phyloP scores from a whole-genome alignment of 2,113 vertebrate species.

The Lipophrys pholis region DNA sequence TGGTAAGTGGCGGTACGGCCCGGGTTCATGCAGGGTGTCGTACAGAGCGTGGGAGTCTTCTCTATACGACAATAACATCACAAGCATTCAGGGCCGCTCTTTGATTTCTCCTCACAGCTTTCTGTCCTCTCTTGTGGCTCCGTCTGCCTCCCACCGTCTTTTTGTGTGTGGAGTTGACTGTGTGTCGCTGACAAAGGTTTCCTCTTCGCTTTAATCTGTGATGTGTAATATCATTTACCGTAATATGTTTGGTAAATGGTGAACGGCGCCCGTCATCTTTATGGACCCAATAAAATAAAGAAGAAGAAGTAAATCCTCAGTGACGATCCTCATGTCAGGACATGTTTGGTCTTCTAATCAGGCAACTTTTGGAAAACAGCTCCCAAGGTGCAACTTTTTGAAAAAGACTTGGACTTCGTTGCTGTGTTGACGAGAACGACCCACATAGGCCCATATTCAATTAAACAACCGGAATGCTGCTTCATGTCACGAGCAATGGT shows the following conservation, averaged over 20 bases:
- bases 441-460: too few species aligned
- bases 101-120: slow-evolving; percentile 41
- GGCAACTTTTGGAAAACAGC: too few species aligned
- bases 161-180: background rate
- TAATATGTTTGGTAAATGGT: slow-evolving; percentile 38
- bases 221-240: too few species aligned
- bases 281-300: slow-evolving; percentile 2
- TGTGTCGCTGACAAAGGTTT: slow-evolving; percentile 39
- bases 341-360: too few species aligned
- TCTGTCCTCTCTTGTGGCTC: background rate
- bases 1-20: slow-evolving; percentile 2
- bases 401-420: too few species aligned
- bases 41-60: slow-evolving; percentile 68
- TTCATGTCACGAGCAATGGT: too few species aligned
- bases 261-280: slow-evolving; percentile 21
- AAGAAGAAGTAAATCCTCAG: slow-evolving; percentile 1
- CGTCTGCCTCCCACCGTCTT: too few species aligned
- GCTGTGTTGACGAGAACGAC: too few species aligned
- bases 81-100: slow-evolving; percentile 43
- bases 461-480: too few species aligned
- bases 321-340: background rate
- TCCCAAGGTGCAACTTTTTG: too few species aligned
- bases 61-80: slow-evolving; percentile 64
- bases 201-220: slow-evolving; percentile 40
- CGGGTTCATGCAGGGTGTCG: slow-evolving; percentile 59